Evolutionary conservation across 2,113 vertebrate species (phyloP).

Genomic region (Catharus bicknelli): DNA sequence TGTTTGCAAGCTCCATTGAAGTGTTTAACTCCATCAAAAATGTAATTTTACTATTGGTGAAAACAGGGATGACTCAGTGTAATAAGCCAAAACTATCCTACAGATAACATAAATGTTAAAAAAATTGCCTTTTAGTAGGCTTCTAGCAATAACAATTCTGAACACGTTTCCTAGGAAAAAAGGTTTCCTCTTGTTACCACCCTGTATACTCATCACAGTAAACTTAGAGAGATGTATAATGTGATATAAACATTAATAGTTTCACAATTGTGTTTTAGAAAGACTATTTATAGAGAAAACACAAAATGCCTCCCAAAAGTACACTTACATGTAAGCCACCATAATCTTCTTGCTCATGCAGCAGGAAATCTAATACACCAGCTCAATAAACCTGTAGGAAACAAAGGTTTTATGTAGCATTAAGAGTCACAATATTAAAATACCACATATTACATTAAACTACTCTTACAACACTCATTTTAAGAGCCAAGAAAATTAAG

Average conservation of each 20-base stretch:
- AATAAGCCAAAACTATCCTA: conserved; percentile 43
- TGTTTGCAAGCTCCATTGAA: conserved; percentile 15
- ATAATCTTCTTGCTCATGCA: conserved; percentile 98
- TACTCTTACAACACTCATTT: conserved; percentile 76
- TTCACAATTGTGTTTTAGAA: conserved; percentile 81
- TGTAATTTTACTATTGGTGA: neutral
- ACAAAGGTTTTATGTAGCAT: conserved; percentile 86
- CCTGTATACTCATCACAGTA: conserved; percentile 61
- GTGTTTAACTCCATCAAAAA: neutral
- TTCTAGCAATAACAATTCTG: conserved; percentile 60
- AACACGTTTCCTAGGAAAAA: conserved; percentile 61
- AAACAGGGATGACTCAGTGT: neutral
- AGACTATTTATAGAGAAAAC: conserved; percentile 85
- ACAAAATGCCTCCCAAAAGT: conserved; percentile 89
- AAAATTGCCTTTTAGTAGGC: conserved; percentile 36
- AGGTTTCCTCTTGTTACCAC: conserved; percentile 64
- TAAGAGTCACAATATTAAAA: conserved; percentile 83
- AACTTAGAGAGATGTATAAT: conserved; percentile 78
- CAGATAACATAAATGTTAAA: conserved; percentile 56
- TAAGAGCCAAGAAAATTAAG: conserved; percentile 74
- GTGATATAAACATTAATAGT: conserved; percentile 83
- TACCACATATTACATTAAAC: conserved; percentile 74
- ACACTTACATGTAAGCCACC: conserved; percentile 93
- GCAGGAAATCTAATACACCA: conserved; percentile 94
- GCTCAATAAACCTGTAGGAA: conserved; percentile 95